Base-by-base conservation (phyloP, 2,888 invertebrate genomes). In the Heliconius hortense region DNA sequence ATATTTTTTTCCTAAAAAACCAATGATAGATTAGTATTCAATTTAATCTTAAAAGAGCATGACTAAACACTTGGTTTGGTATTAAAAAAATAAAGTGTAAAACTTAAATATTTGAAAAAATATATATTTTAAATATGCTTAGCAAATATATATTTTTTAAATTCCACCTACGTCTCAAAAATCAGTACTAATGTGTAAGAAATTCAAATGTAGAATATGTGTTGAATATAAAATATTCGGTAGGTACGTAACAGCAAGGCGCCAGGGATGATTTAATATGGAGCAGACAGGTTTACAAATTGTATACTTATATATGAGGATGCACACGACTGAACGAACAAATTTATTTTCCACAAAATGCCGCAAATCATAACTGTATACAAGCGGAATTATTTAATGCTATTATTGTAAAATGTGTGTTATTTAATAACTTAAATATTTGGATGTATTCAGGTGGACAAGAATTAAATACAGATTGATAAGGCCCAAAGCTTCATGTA, bases 1-100 rank as follows among this genome's bases (percentile, higher is more conserved):
- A 94, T 94, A 82, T 79, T 89, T 82, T 77, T 79, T 64, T 77
- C 79, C 73, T 79, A 80, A 78, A 48, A 35, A 67, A 48, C 60
- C 35, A 69, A 35, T 7, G 0, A 62, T 2, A 18, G 11, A 26
- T 28, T 28, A 28, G 13, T 62, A 28, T 8, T 62, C 18, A 26
- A 63, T 28, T 18, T 31, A 53, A 53, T 53, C 21, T 53, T 53
- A 8, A n/a, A n/a, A n/a, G n/a, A 56, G 0, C 56, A n/a, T n/a
- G 10, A 56, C n/a, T n/a, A 56, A 21, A n/a, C n/a, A 56, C 56
- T 56, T 18, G 1, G 3, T 21, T 63, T 1, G 0, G 15, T 35
- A n/a, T 63, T 18, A 21, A 21, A 35, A 66, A 13, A 64, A 35
- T 7, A 64, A 64, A n/a, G n/a, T 11, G 1, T 2, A 39, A 64